Evolutionary conservation across 2,797 vertebrate species (phyloP).

Genomic region (Coreius guichenoti): DNA sequence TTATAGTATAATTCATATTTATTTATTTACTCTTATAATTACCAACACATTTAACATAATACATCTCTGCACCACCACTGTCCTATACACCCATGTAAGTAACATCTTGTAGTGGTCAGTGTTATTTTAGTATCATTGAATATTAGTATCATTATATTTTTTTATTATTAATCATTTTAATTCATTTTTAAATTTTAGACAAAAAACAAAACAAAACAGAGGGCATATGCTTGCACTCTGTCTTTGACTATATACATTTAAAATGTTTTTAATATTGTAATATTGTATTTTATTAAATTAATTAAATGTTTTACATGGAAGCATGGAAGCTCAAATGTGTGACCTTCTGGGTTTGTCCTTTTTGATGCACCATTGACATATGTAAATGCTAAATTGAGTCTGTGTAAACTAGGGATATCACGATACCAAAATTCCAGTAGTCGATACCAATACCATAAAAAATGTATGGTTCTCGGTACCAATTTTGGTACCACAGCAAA

Average conservation of each 20-base stretch:
- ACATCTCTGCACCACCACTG: neutral
- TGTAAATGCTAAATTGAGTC: neutral
- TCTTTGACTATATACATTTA: neutral
- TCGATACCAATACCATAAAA: too few species aligned
- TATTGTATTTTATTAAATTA: neutral
- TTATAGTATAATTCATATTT: neutral
- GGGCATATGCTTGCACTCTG: neutral
- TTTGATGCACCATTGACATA: neutral
- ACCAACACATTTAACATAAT: neutral
- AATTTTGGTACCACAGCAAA: too few species aligned
- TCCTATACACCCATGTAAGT: neutral
- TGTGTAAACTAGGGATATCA: too few species aligned
- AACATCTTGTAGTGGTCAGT: neutral
- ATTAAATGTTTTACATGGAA: too few species aligned
- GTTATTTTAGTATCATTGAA: neutral
- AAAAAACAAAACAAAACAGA: too few species aligned
- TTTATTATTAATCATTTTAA: neutral
- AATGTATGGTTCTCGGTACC: too few species aligned
- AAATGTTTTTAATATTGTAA: neutral
- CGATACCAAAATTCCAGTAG: too few species aligned
- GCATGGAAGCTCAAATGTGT: too few species aligned
- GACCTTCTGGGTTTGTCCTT: too few species aligned
- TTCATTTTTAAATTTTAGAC: neutral
- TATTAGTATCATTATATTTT: neutral
- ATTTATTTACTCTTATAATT: slow-evolving; percentile 1